phyloP scores from a whole-genome alignment of 2,888 invertebrate genomes.

The Cheilosia grossa region DNA sequence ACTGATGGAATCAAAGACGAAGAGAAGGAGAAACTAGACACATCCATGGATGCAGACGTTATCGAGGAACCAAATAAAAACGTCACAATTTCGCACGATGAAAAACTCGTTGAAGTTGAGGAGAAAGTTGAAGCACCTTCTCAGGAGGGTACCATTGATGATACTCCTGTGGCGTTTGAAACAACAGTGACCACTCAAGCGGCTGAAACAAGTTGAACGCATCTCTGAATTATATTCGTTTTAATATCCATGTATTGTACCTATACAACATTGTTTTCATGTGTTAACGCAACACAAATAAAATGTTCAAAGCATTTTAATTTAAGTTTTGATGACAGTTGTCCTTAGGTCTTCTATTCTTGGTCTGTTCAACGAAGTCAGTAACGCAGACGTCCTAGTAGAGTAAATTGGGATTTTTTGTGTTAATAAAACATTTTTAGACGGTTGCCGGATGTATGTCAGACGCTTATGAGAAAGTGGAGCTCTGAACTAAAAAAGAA shows the following conservation, averaged over 20 bases:
- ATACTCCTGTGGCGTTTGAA: slow-evolving; percentile 17
- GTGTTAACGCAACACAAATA: slow-evolving; percentile 53
- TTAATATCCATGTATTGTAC: slow-evolving; percentile 13
- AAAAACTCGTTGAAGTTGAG: slow-evolving; percentile 40
- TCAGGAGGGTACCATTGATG: slow-evolving; percentile 14
- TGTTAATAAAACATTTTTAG: too few species aligned
- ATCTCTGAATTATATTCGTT: slow-evolving; percentile 17
- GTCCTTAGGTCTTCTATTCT: too few species aligned
- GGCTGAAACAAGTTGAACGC: slow-evolving; percentile 39
- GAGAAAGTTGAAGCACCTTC: slow-evolving; percentile 22
- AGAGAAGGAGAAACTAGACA: slow-evolving; percentile 37
- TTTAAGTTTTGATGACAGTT: neutral
- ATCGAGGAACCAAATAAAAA: slow-evolving; percentile 69
- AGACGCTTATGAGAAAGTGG: too few species aligned
- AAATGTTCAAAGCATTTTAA: slow-evolving; percentile 32
- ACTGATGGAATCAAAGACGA: slow-evolving; percentile 27
- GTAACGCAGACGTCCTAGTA: too few species aligned
- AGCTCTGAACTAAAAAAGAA: too few species aligned
- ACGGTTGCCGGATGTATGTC: too few species aligned
- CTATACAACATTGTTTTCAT: slow-evolving; percentile 18
- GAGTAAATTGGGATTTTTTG: too few species aligned
- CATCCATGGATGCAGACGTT: slow-evolving; percentile 53
- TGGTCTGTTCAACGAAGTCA: too few species aligned
- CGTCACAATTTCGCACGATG: slow-evolving; percentile 69
- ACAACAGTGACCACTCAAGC: slow-evolving; percentile 23